Evolutionary conservation across 2,888 invertebrate genomes (phyloP), one percentile per base, ranked within the genome.

Genomic region (Heliconius hortense): DNA sequence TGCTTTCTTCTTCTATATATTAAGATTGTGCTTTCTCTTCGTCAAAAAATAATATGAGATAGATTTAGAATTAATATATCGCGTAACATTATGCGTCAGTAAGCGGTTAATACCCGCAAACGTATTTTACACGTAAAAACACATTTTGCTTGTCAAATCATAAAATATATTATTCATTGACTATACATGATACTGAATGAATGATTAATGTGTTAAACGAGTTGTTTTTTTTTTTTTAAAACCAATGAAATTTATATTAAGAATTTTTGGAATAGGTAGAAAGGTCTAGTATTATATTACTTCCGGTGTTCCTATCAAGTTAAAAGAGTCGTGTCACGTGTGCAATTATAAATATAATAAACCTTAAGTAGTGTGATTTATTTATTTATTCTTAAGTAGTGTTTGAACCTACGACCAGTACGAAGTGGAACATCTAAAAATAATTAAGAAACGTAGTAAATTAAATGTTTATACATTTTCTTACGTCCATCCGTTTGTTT

Each of bases 401-500:
- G 4, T 24, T 24, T 59, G 56, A 59, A n/a, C 11, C n/a, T 59
- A 56, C 11, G 11, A n/a, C 56, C n/a, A 59, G 10, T 59, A 56
- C n/a, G 1, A 4, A 24, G n/a, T 24, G 24, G 24, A 11, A n/a
- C 7, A n/a, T 35, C 7, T 48, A 48, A 18, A 48, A 18, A 48
- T 48, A 7, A 18, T 64, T 35, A 24, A n/a, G n/a, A 31, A 69
- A 31, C 28, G 18, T 10, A 68, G 11, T 48, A n/a, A 26, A 69
- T 24, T 1, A 8, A 53, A 53, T 26, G 13, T 26, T 11, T 21
- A 69, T 1, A 31, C 13, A 70, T 56, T 35, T 70, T 35, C n/a
- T 35, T 68, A 68, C 68, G 43, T 15, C 15, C 70, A 31, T 64
- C 28, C 24, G 64, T 75, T 56, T 26, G 60, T 60, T 70, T 53